Base-by-base conservation (phyloP, 2,797 vertebrate species). In the Rousettus madagascariensis region DNA sequence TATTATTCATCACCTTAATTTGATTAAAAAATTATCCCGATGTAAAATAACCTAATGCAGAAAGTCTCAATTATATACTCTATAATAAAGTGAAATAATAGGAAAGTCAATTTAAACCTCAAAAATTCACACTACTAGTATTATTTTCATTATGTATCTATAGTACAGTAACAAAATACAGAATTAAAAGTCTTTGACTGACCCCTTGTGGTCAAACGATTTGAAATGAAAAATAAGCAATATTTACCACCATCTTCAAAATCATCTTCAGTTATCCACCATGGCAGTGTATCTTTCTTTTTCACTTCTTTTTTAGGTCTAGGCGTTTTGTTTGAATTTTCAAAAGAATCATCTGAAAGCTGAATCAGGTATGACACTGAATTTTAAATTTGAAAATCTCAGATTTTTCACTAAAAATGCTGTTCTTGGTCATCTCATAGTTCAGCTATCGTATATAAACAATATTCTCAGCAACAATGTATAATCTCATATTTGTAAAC, bases 311-410 rank as follows among this genome's bases (percentile, higher is more conserved):
- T 98, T 86, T 97, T 97, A 51, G 97, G 91, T 63, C 97, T 98
- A 85, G 98, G 2, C 74, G 96, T 98, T 96, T 97, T 96, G 72
- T 98, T 98, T 77, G 98, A 98, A 96, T 97, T 97, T 88, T 98
- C 99, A 98, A 99, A 97, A 0, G 99, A 99, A 97, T 99, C 99
- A 98, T 99, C 99, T 98, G 99, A 99, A 98, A 99, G 97, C 99
- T 99, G 97, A 97, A 97, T 74, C 36, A 97, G 91, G 96, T 24
- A 79, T 0, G 72, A 79, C 38, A 80, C 0, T 94, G 72, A 93
- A 74, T 85, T 90, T 78, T 71, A 95, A 91, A 95, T 74, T 65
- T 2, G 9, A 80, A 36, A 90, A 85, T 72, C 53, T 12, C 33
- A 86, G 17, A 68, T 51, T 91, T 65, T 75, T 78, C 36, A 68